phyloP scores from a whole-genome alignment of 2,888 invertebrate species.

The Anthophora plumipes region DNA sequence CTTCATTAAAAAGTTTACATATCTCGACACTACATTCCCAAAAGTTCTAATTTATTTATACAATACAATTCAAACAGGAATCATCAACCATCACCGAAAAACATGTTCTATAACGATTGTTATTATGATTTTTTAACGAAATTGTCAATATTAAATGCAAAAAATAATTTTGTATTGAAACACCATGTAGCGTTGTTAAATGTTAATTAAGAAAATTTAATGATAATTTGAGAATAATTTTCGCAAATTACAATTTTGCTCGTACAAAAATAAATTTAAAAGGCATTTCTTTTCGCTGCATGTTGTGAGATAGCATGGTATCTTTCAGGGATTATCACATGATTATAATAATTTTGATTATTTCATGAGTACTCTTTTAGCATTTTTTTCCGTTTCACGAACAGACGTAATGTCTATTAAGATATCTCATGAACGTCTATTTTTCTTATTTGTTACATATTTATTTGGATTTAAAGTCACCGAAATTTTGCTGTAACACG shows the following conservation, averaged over 20 bases:
- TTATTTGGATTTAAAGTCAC: conserved; percentile 84
- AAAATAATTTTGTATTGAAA: conserved; percentile 1
- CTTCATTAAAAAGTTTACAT: conserved; percentile 38
- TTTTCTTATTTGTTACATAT: conserved; percentile 84
- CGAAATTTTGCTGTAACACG: conserved; percentile 85
- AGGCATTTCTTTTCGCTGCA: conserved; percentile 69
- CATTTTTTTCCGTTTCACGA: conserved; percentile 49
- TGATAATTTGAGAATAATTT: background rate
- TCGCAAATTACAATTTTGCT: conserved; percentile 6
- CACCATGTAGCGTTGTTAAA: conserved; percentile 21
- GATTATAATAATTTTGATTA: conserved; percentile 54
- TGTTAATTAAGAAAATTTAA: background rate
- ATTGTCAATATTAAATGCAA: background rate
- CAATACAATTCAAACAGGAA: conserved; percentile 17
- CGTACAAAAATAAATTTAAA: conserved; percentile 39
- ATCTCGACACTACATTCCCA: conserved; percentile 35
- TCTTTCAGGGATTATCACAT: conserved; percentile 61
- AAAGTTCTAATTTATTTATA: conserved; percentile 32
- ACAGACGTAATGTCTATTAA: conserved; percentile 53
- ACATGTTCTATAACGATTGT: background rate
- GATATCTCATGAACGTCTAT: conserved; percentile 76
- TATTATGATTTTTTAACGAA: background rate
- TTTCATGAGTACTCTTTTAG: conserved; percentile 65
- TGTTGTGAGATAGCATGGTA: conserved; percentile 77
- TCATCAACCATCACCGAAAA: conserved; percentile 20